These are phyloP conservation scores for Adrianichthys oophorus DNA, from an alignment of 2,797 vertebrate species.

Conservation along the genomic window DNA sequence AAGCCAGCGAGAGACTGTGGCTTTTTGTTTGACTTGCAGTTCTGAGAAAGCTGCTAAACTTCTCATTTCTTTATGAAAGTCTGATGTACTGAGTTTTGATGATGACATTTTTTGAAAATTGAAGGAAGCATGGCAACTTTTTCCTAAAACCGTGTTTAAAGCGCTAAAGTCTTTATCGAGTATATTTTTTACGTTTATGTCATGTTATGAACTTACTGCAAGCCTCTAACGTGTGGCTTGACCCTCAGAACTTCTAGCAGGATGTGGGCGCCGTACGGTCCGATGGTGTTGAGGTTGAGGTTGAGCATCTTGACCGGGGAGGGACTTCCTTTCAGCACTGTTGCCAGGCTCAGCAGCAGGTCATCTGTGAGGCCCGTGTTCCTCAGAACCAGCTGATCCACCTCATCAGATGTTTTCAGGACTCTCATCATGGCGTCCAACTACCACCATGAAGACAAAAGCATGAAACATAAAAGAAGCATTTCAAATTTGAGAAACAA, in stretches of 20 bases:
- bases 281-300: slow-evolving; percentile 84
- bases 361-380: slow-evolving; percentile 83
- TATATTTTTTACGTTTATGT: neutral
- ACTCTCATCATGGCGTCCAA: slow-evolving; percentile 76
- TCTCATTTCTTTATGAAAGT: neutral
- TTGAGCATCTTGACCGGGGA: slow-evolving; percentile 81
- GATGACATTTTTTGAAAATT: no score
- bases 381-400: slow-evolving; percentile 82
- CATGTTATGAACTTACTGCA: slow-evolving; percentile 72
- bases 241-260: slow-evolving; percentile 76
- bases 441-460: slow-evolving; percentile 49
- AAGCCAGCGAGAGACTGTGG: neutral
- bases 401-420: slow-evolving; percentile 74
- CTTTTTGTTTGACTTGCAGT: neutral
- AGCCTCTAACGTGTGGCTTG: slow-evolving; percentile 75
- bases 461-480: no score
- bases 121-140: no score
- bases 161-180: no score
- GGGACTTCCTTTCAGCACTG: slow-evolving; percentile 71
- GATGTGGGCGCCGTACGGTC: slow-evolving; percentile 74
- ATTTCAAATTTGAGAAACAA: no score
- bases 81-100: neutral
- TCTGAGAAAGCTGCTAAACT: neutral
- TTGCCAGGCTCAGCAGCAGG: slow-evolving; percentile 69
- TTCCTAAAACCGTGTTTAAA: no score